These are phyloP conservation scores for Notolabrus celidotus DNA, from an alignment of 2,797 vertebrate species.

Conservation along the genomic window DNA sequence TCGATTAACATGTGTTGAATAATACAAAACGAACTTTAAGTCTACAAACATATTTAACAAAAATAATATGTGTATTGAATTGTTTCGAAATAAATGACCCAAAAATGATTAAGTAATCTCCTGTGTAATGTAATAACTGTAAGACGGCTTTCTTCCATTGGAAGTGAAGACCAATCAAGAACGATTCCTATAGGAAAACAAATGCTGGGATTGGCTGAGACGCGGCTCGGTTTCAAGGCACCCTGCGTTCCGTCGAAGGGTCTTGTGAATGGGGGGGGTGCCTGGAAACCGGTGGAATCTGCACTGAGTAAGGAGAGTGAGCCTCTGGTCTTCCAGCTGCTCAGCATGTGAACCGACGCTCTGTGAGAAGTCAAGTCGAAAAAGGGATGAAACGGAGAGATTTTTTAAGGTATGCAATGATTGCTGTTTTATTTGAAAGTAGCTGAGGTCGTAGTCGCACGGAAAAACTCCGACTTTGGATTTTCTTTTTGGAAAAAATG, in stretches of 20 bases:
- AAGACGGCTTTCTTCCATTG: constrained; percentile 64
- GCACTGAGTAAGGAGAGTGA: constrained; percentile 76
- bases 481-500: constrained; percentile 2
- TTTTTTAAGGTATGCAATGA: background rate
- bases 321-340: constrained; percentile 73
- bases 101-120: constrained; percentile 33
- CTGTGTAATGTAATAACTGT: constrained; percentile 67
- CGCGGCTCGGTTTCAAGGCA: constrained; percentile 54
- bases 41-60: too few species aligned
- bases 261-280: constrained; percentile 90
- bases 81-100: too few species aligned
- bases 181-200: constrained; percentile 84
- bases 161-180: constrained; percentile 81
- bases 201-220: constrained; percentile 86
- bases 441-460: background rate
- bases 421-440: background rate
- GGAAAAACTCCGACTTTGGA: background rate
- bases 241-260: constrained; percentile 68
- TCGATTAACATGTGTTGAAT: too few species aligned
- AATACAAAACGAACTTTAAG: too few species aligned
- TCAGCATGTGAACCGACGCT: constrained; percentile 66
- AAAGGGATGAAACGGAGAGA: constrained; percentile 42
- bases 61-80: too few species aligned
- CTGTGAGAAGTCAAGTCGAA: constrained; percentile 40
- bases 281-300: constrained; percentile 84